Evolutionary conservation across 2,888 invertebrate species (phyloP), one percentile per base, ranked within the genome.

Genomic region (Epsilonema sp.): DNA sequence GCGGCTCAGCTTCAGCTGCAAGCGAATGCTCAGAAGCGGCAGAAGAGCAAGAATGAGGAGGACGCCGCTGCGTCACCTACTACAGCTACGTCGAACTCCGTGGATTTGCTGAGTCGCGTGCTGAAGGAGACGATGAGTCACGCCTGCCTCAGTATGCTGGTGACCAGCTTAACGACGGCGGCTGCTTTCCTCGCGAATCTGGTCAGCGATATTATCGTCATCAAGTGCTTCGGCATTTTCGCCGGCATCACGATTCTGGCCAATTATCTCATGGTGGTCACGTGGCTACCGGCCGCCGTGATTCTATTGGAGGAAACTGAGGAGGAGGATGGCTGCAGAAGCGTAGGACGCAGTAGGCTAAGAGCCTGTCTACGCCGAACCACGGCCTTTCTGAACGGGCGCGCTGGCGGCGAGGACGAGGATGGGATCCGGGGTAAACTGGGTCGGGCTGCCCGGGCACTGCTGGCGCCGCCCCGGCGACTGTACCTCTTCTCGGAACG

Each of bases 171-270:
- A 51, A 92, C 92, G 2, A 92, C 92, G 26, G 79, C 87, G 8
- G 80, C 82, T 46, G 90, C 92, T 51, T 87, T 92, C 71, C 83
- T 78, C 65, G 80, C 87, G 36, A 86, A 87, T 8, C 80, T 78
- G 65, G 76, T 84, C 51, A 89, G 86, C 65, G 79, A 82, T 55
- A 85, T 94, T 61, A 87, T 87, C 3, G 40, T 40, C 4, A 42
- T 46, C 31, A 45, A 43, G 25, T 52, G 67, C 55, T 68, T 68
- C 53, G 64, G 65, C 42, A 55, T 68, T 52, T 94, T 89, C 74
- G 83, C 90, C 51, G 87, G 89, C 23, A 83, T 82, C 51, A 78
- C 85, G 36, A 81, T 90, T 48, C 72, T 89, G 54, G 78, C 80
- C 48, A 89, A 90, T 70, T 89, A 85, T 65, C 62, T 86, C 26